phyloP scores from a whole-genome alignment of 2,797 vertebrate species.

The Lacerta viridis region DNA sequence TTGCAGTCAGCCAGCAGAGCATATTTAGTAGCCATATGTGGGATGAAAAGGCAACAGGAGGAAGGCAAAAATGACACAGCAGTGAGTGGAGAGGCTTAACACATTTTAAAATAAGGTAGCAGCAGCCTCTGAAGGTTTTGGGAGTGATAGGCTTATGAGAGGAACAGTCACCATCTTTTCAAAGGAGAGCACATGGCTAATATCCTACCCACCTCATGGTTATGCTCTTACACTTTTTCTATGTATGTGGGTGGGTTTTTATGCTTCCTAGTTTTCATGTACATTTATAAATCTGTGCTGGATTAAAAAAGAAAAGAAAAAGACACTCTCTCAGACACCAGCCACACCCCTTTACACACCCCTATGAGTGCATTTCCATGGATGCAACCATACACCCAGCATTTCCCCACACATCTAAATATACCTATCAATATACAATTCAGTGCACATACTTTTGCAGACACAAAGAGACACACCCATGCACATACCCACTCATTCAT shows the following conservation, averaged over 20 bases:
- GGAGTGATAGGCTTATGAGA: slow-evolving; percentile 8
- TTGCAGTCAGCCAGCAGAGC: slow-evolving; percentile 70
- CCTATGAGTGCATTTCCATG: neutral
- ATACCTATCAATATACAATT: neutral
- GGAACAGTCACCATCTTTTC: neutral
- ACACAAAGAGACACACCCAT: slow-evolving; percentile 48
- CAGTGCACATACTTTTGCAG: slow-evolving; percentile 29
- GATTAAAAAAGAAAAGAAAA: slow-evolving; percentile 36
- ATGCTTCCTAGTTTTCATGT: neutral
- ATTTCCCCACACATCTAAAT: neutral
- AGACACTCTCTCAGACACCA: slow-evolving; percentile 12
- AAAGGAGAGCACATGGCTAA: neutral
- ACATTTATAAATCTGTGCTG: slow-evolving; percentile 34
- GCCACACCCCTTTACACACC: slow-evolving; percentile 65
- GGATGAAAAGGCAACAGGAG: slow-evolving; percentile 68
- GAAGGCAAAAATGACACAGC: slow-evolving; percentile 61
- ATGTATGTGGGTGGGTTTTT: slow-evolving; percentile 1
- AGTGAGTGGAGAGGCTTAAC: slow-evolving; percentile 54
- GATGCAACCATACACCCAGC: neutral
- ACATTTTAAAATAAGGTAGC: slow-evolving; percentile 63
- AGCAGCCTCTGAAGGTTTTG: slow-evolving; percentile 31
- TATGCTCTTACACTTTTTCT: accelerated
- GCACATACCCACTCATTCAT: neutral
- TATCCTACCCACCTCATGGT: accelerated
- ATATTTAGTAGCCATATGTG: slow-evolving; percentile 73